Evolutionary conservation across 2,113 vertebrate genomes (phyloP).

Genomic region (Chaetops frenatus): DNA sequence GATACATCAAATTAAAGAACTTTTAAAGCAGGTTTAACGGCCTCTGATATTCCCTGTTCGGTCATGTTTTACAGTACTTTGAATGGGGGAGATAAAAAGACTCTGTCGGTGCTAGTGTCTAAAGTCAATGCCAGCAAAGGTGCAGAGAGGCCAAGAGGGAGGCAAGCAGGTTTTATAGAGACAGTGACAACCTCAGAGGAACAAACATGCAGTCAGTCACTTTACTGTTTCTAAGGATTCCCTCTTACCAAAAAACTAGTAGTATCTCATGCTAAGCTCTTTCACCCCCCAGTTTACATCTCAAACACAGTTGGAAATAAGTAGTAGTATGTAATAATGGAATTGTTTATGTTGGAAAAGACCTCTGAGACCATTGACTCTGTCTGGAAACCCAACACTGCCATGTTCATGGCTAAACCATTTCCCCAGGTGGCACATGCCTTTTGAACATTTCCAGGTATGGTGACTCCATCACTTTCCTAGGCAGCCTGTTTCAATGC

Average conservation of each 20-base stretch:
- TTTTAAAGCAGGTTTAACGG: constrained; percentile 75
- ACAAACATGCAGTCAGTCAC: not conserved
- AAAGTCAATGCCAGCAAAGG: not conserved
- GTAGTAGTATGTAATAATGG: not conserved
- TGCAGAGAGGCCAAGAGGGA: not conserved
- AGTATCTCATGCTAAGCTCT: not conserved
- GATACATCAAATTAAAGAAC: constrained; percentile 78
- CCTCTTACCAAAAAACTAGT: not conserved
- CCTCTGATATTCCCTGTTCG: constrained; percentile 65
- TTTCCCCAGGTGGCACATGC: not conserved
- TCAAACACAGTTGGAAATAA: not conserved
- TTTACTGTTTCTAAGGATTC: not conserved
- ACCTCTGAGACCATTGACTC: not conserved
- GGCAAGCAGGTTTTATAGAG: accelerated
- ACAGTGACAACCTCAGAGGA: not conserved
- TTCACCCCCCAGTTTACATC: not conserved
- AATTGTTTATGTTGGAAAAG: not conserved
- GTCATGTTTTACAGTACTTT: constrained; percentile 68
- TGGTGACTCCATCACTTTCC: not conserved
- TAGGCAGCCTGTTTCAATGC: not conserved
- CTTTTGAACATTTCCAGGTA: not conserved
- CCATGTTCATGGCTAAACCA: not conserved
- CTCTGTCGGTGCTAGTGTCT: not conserved
- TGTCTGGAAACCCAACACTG: not conserved
- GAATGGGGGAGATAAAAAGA: constrained; percentile 34